phyloP scores from a whole-genome alignment of 2,888 invertebrate genomes.

The Neoascia interrupta region DNA sequence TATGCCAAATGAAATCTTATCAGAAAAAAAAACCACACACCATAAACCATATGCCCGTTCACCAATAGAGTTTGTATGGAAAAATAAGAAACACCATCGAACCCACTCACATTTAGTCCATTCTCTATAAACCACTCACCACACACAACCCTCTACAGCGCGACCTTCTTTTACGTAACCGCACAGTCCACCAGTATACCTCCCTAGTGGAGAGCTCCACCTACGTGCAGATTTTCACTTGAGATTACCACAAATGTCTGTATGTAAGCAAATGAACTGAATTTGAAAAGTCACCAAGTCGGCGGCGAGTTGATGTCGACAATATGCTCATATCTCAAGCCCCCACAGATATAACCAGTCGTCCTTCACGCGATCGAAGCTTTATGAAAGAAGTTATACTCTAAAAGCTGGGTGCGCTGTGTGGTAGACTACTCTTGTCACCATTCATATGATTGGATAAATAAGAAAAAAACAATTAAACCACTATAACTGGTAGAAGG shows the following conservation, averaged over 20 bases:
- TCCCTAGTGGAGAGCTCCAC: constrained; percentile 28
- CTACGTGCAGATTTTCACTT: constrained; percentile 57
- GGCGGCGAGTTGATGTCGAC: constrained; percentile 19
- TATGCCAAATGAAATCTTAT: constrained; percentile 40
- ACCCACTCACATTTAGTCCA: constrained; percentile 44
- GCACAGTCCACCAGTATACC: constrained; percentile 4
- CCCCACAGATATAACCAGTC: constrained; percentile 54
- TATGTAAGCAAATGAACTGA: constrained; percentile 48
- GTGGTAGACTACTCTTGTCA: constrained; percentile 25
- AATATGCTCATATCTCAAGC: constrained; percentile 37
- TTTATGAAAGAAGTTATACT: background rate
- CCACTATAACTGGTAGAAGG: too few species aligned
- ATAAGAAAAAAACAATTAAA: constrained; percentile 32
- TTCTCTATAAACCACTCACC: too few species aligned
- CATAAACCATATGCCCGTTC: too few species aligned
- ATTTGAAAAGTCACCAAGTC: constrained; percentile 50
- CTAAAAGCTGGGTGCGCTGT: background rate
- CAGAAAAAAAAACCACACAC: constrained; percentile 28
- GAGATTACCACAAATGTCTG: constrained; percentile 46
- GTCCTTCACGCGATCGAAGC: constrained; percentile 63
- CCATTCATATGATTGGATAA: too few species aligned
- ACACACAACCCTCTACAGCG: background rate
- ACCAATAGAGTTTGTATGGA: constrained; percentile 33
- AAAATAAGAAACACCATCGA: constrained; percentile 23
- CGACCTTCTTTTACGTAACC: constrained; percentile 68